These are phyloP conservation scores for Chunga burmeisteri DNA, from an alignment of 2,113 vertebrate species.

Conservation along the genomic window DNA sequence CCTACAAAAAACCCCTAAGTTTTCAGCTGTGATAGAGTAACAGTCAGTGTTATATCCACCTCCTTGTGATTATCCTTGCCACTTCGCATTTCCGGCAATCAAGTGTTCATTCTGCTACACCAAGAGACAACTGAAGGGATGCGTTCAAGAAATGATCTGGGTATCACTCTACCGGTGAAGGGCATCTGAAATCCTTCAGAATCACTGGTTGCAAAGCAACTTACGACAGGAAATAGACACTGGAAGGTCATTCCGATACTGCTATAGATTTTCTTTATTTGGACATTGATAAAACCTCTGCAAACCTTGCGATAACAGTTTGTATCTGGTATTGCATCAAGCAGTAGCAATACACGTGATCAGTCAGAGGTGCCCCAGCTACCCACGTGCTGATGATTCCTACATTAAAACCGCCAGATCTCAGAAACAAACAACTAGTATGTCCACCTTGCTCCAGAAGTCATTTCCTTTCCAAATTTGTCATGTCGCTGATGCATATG, in stretches of 20 bases:
- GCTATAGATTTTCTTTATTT: neutral
- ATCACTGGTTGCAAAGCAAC: neutral
- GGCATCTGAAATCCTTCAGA: neutral
- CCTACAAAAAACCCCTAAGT: neutral
- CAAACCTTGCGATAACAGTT: neutral
- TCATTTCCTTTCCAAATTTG: neutral
- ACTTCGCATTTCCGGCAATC: neutral
- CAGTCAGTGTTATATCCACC: neutral
- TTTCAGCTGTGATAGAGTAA: neutral
- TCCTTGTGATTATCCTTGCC: neutral
- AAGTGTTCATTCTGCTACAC: neutral
- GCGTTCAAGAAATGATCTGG: accelerated
- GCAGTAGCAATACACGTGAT: neutral
- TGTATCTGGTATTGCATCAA: neutral
- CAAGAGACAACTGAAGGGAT: neutral
- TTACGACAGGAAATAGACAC: accelerated
- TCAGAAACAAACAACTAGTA: neutral
- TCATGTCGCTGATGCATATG: neutral
- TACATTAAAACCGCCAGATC: neutral
- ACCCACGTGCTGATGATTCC: neutral
- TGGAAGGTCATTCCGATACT: neutral
- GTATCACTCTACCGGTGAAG: neutral
- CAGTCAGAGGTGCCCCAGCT: neutral
- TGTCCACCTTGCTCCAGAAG: neutral
- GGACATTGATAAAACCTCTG: neutral